phyloP scores from a whole-genome alignment of 2,113 vertebrate species.

The Sporophila hypoxantha region DNA sequence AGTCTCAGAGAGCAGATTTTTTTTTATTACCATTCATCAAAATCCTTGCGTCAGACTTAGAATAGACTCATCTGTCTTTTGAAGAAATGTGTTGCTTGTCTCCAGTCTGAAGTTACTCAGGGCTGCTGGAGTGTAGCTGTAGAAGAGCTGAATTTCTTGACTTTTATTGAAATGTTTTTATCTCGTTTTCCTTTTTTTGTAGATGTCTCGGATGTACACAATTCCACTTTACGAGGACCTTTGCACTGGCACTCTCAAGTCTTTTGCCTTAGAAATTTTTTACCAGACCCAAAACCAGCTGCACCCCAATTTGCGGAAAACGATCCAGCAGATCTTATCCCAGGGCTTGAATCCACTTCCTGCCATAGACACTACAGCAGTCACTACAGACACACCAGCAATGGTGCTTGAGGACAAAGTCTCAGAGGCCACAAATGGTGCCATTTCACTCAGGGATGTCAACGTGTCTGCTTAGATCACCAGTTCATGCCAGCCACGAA shows the following conservation, averaged over 20 bases:
- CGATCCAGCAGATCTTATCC: constrained; percentile 90
- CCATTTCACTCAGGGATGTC: constrained; percentile 86
- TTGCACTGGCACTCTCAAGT: constrained; percentile 87
- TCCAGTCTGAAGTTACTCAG: neutral
- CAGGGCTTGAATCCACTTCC: constrained; percentile 73
- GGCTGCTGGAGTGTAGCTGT: neutral
- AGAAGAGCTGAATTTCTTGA: neutral
- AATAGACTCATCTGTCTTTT: neutral
- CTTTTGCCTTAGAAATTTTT: constrained; percentile 90
- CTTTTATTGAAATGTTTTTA: neutral
- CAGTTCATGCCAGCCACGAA: constrained; percentile 25
- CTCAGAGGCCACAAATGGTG: constrained; percentile 67
- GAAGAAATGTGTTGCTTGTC: neutral
- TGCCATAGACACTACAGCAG: constrained; percentile 47
- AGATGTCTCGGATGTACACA: constrained; percentile 98
- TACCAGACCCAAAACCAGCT: constrained; percentile 90
- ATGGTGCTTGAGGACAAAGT: constrained; percentile 70
- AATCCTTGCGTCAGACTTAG: neutral
- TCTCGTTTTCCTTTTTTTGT: neutral
- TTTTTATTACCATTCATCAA: neutral
- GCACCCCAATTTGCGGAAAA: constrained; percentile 89
- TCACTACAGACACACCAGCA: constrained; percentile 44
- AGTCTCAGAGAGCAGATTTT: neutral
- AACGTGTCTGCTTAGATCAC: constrained; percentile 86
- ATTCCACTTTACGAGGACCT: constrained; percentile 95